Conservation (phyloP, 2,797 vertebrate genomes). For the Centroberyx gerrardi region DNA sequence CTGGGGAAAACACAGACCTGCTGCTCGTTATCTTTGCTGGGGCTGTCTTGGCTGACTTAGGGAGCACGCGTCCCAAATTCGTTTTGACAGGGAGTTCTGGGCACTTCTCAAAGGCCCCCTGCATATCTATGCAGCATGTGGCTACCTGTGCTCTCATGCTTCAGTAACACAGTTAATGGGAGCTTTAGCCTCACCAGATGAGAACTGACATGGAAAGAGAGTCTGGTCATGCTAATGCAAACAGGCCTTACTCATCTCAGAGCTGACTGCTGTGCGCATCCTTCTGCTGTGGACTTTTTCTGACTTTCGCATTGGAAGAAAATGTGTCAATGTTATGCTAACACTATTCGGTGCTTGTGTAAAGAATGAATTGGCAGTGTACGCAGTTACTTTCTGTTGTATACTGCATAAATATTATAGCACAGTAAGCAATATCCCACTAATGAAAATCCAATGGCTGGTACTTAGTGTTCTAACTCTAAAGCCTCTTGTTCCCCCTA, state of each 20-base stretch:
- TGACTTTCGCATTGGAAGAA: conserved; percentile 14
- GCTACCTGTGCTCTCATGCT: conserved; percentile 71
- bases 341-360: conserved; percentile 1
- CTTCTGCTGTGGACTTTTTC: conserved; percentile 11
- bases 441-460: too few relatives aligned
- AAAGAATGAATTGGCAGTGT: neutral
- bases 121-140: conserved; percentile 53
- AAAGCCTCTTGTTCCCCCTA: neutral
- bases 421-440: neutral
- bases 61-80: conserved; percentile 38
- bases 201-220: conserved; percentile 67
- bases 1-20: neutral
- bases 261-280: conserved; percentile 30
- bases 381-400: conserved; percentile 1
- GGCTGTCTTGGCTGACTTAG: conserved; percentile 19
- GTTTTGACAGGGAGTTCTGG: conserved; percentile 55
- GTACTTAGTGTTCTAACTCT: neutral
- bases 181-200: conserved; percentile 66
- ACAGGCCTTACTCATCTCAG: conserved; percentile 34
- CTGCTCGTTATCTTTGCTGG: conserved; percentile 39
- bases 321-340: conserved; percentile 18
- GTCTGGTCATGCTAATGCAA: conserved; percentile 70
- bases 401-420: neutral
- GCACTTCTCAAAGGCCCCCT: conserved; percentile 28
- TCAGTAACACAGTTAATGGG: conserved; percentile 79